Conservation (phyloP, 2,797 vertebrate species). For the Dallia pectoralis region DNA sequence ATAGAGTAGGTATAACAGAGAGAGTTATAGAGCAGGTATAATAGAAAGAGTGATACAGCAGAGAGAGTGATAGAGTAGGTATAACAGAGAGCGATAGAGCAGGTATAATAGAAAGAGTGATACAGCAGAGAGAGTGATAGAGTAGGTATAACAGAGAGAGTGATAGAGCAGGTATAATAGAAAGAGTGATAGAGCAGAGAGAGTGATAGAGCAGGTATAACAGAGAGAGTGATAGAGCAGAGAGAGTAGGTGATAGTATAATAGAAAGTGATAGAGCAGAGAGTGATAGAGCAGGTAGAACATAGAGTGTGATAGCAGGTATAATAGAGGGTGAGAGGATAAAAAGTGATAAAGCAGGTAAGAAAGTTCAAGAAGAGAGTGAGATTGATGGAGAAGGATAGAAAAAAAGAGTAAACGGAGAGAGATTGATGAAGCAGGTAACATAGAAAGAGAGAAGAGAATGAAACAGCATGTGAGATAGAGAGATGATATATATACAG, state of each 20-base stretch:
- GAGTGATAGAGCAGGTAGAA: neutral
- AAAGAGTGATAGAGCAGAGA: neutral
- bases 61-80: neutral
- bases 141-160: slow-evolving; percentile 8
- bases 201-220: neutral
- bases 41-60: neutral
- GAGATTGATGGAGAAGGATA: neutral
- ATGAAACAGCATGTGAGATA: too few species aligned
- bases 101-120: neutral
- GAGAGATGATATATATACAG: too few species aligned
- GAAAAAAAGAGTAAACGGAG: too few species aligned
- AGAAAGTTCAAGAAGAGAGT: neutral
- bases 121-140: neutral
- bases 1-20: neutral
- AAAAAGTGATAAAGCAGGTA: too few species aligned
- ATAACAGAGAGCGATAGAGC: neutral
- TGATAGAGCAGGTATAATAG: neutral
- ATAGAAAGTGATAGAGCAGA: neutral
- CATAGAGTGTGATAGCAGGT: neutral
- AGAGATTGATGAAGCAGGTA: too few species aligned
- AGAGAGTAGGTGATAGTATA: neutral
- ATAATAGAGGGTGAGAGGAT: too few species aligned
- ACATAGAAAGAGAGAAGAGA: neutral
- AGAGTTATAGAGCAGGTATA: neutral
- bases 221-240: neutral